These are phyloP conservation scores for Forpus xanthops DNA, from an alignment of 2,797 vertebrate genomes.

Conservation along the genomic window DNA sequence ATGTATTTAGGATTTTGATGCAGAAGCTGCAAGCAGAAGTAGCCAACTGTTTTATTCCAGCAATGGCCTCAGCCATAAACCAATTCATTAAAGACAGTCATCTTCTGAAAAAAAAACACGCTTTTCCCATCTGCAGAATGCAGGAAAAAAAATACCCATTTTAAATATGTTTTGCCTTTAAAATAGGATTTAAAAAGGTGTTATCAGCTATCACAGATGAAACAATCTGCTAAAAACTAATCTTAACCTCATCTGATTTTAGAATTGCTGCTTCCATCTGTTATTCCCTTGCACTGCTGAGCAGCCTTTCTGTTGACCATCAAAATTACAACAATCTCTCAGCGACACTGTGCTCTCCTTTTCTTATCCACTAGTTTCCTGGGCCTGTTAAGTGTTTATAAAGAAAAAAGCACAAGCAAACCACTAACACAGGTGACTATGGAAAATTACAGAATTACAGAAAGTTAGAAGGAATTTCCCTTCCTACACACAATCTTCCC, in stretches of 20 bases:
- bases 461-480: neutral
- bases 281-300: neutral
- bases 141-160: neutral
- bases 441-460: neutral
- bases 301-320: neutral
- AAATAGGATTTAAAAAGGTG: neutral
- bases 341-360: neutral
- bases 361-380: neutral
- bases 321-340: neutral
- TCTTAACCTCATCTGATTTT: neutral
- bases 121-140: neutral
- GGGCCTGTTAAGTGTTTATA: neutral
- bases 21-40: constrained; percentile 16
- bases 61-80: neutral
- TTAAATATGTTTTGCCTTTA: neutral
- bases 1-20: neutral
- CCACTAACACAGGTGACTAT: neutral
- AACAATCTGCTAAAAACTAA: neutral
- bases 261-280: neutral
- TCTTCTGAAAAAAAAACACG: neutral
- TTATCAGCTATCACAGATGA: neutral
- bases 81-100: neutral
- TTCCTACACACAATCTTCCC: neutral
- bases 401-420: neutral
- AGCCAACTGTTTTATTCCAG: neutral